Percentiles rank a stretch among this genome's conserved stretches.
These are phyloP conservation scores for Diachasma alloeum DNA, from an alignment of 1,140 invertebrate genomes.

Conservation along the genomic window DNA sequence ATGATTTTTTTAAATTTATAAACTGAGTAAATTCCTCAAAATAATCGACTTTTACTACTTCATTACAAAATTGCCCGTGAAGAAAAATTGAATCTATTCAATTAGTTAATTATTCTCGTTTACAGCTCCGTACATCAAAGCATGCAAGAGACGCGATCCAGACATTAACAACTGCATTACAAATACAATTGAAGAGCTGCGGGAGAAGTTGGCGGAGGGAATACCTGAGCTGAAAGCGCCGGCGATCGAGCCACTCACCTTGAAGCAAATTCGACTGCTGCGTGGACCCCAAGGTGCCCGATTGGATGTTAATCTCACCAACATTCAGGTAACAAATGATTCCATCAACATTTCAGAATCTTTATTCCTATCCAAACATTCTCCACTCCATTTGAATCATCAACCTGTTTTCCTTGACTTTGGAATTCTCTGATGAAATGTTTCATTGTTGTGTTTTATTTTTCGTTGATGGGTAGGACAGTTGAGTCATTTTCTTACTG, in stretches of 20 bases:
- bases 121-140: conserved; percentile 74
- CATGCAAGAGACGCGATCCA: conserved; percentile 72
- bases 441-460: background rate
- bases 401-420: background rate
- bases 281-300: conserved; percentile 69
- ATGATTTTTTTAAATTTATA: no score
- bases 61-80: background rate
- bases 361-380: background rate
- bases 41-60: background rate
- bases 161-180: conserved; percentile 72
- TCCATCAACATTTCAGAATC: no score
- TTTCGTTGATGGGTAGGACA: background rate
- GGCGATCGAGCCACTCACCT: conserved; percentile 70
- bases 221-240: conserved; percentile 75
- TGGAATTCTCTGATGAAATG: background rate
- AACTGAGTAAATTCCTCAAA: no score
- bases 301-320: conserved; percentile 70
- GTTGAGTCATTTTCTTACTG: background rate
- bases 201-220: conserved; percentile 69
- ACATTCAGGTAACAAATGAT: conserved; percentile 64
- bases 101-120: conserved; percentile 24
- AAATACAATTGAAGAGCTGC: conserved; percentile 70
- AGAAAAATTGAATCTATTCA: background rate
- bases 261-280: conserved; percentile 69
- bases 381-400: background rate